Conservation (phyloP, 2,797 vertebrate species). For the Microctenopoma steveboyesi region DNA sequence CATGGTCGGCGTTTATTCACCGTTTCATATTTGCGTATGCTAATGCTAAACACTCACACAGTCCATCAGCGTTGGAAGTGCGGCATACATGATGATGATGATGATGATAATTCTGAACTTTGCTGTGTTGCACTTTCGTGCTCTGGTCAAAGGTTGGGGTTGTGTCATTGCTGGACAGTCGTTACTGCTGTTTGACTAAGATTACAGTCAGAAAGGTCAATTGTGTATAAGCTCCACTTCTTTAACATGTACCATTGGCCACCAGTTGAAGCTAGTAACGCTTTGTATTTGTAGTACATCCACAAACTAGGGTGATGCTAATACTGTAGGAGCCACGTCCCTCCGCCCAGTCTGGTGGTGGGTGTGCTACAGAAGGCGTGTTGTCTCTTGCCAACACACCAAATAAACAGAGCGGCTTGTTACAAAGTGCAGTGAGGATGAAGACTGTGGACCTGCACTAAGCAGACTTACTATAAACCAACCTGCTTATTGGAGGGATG, state of each 20-base stretch:
- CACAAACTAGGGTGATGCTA: neutral
- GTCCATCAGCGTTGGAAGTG: neutral
- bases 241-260: neutral
- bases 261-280: neutral
- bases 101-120: neutral
- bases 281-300: no score
- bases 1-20: neutral
- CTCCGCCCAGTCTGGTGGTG: neutral
- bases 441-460: neutral
- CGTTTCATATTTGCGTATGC: constrained; percentile 6
- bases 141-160: constrained; percentile 50
- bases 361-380: constrained; percentile 3
- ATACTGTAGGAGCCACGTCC: neutral
- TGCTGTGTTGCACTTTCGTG: neutral
- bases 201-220: neutral
- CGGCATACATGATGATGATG: neutral
- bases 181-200: constrained; percentile 1
- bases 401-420: constrained; percentile 11
- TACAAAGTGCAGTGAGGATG: neutral
- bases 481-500: neutral
- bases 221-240: no score
- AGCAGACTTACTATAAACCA: neutral
- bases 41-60: no score
- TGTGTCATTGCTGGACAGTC: constrained; percentile 11
- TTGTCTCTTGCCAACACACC: constrained; percentile 7